phyloP scores from a whole-genome alignment of 2,888 invertebrate species.

The Apantesis nais region DNA sequence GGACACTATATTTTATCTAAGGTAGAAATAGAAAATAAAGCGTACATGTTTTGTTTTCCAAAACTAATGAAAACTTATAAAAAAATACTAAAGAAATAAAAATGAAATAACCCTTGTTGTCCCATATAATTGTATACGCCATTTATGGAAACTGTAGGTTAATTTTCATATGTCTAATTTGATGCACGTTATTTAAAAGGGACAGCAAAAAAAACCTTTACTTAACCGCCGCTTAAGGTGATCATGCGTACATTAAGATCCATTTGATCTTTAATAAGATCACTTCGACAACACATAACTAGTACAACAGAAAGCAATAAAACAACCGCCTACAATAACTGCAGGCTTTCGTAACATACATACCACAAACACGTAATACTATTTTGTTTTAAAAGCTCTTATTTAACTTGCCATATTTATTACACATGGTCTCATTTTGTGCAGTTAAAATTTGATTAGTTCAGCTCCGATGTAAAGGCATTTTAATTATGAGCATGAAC shows the following conservation, averaged over 20 bases:
- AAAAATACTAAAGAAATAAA: too few species aligned
- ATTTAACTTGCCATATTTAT: neutral
- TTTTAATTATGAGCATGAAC: too few species aligned
- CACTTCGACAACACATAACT: neutral
- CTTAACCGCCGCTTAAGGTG: neutral
- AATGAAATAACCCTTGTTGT: too few species aligned
- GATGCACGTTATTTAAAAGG: neutral
- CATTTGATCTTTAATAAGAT: conserved; percentile 9
- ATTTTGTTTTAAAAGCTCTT: conserved; percentile 5
- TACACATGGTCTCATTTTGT: neutral
- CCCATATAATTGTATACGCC: too few species aligned
- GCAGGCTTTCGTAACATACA: conserved; percentile 39
- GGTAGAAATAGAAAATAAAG: too few species aligned
- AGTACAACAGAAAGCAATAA: conserved; percentile 27
- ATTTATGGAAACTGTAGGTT: too few species aligned
- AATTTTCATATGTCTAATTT: neutral
- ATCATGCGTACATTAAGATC: neutral
- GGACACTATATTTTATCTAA: too few species aligned
- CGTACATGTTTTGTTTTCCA: too few species aligned
- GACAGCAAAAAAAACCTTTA: neutral
- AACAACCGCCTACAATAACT: conserved; percentile 37
- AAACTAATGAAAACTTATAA: too few species aligned
- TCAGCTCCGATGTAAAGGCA: neutral
- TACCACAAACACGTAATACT: conserved; percentile 16
- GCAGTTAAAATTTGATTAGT: neutral